Evolutionary conservation across 2,888 invertebrate genomes (phyloP), one percentile per base, ranked within the genome.

Genomic region (Muscina levida): DNA sequence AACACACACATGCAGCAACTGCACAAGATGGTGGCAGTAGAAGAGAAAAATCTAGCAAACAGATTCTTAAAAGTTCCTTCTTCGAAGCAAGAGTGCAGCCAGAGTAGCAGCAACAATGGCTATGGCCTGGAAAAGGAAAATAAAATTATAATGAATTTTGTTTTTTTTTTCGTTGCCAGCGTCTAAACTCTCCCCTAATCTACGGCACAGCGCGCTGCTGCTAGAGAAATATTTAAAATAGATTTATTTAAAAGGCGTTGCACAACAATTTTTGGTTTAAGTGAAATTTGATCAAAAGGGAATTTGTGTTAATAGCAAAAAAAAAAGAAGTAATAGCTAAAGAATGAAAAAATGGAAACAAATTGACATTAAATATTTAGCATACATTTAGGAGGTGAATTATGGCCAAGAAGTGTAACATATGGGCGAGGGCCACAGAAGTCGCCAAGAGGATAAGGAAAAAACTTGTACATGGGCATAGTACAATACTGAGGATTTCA

Each of bases 121-220:
- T 2, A 48, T 3, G n/a, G n/a, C 44, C 11, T 44, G 67, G 72
- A 48, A 67, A 42, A 53, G 46, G 71, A 26, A 22, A 37, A 81
- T 65, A 77, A 80, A 80, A 74, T 71, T 71, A 77, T 77, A 80
- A 77, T 71, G 77, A 80, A 56, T 73, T 77, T 79, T 72, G n/a
- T n/a, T n/a, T n/a, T 71, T 68, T 24, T 42, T 42, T 46, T 17
- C 19, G 11, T 31, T 8, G n/a, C 26, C 15, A 59, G 59, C n/a
- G n/a, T 8, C 31, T 31, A 31, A 31, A 31, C 31, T 31, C 31
- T 31, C 31, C 31, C 3, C 4, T 31, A n/a, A n/a, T 31, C 31
- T 31, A 31, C 8, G 4, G 31, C 31, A n/a, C n/a, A n/a, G n/a
- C n/a, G n/a, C n/a, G 13, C 15, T 31, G 26, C n/a, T n/a, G 46